Evolutionary conservation across 2,113 vertebrate species (phyloP), one percentile per base, ranked within the genome.

Genomic region (Cheilinus undulatus): DNA sequence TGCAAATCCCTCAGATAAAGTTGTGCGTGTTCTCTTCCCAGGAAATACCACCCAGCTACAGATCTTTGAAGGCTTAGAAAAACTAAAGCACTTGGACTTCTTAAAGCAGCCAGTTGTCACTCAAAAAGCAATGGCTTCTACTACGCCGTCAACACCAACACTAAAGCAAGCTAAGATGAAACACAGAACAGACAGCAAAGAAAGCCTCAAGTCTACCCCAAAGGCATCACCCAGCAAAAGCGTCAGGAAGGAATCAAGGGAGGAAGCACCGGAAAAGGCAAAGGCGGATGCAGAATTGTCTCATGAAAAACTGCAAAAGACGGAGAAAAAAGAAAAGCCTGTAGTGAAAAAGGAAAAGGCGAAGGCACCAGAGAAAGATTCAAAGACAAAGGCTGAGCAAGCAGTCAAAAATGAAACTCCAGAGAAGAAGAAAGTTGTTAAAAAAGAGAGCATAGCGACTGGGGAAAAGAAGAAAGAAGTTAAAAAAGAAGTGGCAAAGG

Each of bases 31-130:
- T 82, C 92, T 99, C 19, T 99, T 99, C 84, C 95, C 97, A 67
- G 97, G 97, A 86, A 99, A 99, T 88, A 94, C 96, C 70, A 96
- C 94, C 9, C 97, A 99, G 0, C 95, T 96, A 85, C 95, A 94
- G 72, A 95, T 99, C 83, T 91, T 99, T 63, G 97, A 99, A 86
- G 97, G 97, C 26, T 91, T 99, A 68, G 97, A 99, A 86, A 99
- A 98, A 62, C 95, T 99, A 61, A 99, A 96, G 88, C 95, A 99
- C 78, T 91, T 99, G 82, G 97, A 99, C 64, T 98, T 98, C 59
- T 92, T 99, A 73, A 99, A 97, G 67, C 95, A 97, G 51, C 93
- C 96, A 0, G 73, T 95, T 63, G 95, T 97, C 82, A 98, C 97
- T 73, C 96, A 97, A 70, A 98, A 97, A 86, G 92, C 94, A 3